Evolutionary conservation across 2,888 invertebrate species (phyloP).

Genomic region (Lumbricus terrestris): DNA sequence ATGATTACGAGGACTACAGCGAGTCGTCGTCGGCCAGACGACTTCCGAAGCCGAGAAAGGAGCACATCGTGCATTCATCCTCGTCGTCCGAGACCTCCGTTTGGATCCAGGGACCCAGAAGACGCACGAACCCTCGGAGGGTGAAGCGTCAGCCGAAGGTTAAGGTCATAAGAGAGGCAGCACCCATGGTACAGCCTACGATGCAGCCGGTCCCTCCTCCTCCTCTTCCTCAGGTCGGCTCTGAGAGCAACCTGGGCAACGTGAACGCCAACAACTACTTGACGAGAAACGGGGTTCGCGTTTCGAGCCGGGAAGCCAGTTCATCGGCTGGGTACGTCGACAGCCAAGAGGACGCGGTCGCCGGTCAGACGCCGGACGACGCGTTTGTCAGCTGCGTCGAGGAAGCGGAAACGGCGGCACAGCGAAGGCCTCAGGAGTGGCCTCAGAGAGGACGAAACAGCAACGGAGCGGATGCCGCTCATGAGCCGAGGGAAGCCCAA

Average conservation of each 20-base stretch:
- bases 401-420: background rate
- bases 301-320: background rate
- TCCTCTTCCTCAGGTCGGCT: background rate
- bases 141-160: background rate
- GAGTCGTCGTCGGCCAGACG: background rate
- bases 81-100: background rate
- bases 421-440: background rate
- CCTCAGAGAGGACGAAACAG: background rate
- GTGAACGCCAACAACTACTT: background rate
- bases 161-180: background rate
- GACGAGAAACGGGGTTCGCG: background rate
- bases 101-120: background rate
- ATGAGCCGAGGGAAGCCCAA: too few relatives aligned
- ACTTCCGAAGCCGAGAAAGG: background rate
- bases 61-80: background rate
- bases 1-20: background rate
- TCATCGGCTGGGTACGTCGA: background rate
- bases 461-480: background rate
- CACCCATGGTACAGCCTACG: background rate
- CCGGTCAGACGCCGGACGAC: background rate
- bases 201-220: background rate
- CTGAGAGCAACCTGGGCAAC: background rate
- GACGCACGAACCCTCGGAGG: background rate
- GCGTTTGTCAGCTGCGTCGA: background rate
- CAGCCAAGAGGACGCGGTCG: background rate